Conservation (phyloP, 2,888 invertebrate species). For the Calliopum simillimum region DNA sequence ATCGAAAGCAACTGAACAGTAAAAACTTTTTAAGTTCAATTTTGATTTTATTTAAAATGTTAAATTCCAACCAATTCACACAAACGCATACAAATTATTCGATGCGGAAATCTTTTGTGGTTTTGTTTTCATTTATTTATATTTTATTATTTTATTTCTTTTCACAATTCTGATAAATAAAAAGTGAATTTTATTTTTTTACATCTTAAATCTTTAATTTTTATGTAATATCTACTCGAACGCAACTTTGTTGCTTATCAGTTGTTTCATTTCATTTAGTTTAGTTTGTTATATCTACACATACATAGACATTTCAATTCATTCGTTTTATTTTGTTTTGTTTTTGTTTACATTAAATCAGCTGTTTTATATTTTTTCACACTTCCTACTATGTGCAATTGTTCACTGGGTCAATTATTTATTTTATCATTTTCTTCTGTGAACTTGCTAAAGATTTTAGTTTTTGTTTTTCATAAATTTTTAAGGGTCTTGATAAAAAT, state of each 20-base stretch:
- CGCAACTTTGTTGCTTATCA: no score
- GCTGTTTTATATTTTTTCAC: conserved; percentile 27
- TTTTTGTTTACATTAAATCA: conserved; percentile 17
- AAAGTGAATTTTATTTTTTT: background rate
- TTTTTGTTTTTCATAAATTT: no score
- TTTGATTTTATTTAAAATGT: no score
- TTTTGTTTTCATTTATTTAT: background rate
- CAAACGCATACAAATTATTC: no score
- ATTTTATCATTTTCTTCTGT: background rate
- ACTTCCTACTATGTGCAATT: background rate
- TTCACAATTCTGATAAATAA: background rate
- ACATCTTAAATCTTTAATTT: background rate
- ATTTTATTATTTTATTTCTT: background rate
- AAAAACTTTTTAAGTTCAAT: no score
- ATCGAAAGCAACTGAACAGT: no score
- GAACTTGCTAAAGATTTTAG: background rate
- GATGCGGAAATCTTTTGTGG: background rate
- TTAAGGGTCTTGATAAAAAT: no score
- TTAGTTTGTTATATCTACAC: conserved; percentile 13
- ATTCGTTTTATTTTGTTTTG: conserved; percentile 12
- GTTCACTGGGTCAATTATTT: conserved; percentile 10
- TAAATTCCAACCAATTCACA: no score
- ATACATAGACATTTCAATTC: conserved; percentile 8
- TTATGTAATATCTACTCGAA: no score
- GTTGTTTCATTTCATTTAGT: background rate